These are phyloP conservation scores for Cyclophora albipunctata DNA, from an alignment of 2,888 invertebrate species.

Conservation along the genomic window DNA sequence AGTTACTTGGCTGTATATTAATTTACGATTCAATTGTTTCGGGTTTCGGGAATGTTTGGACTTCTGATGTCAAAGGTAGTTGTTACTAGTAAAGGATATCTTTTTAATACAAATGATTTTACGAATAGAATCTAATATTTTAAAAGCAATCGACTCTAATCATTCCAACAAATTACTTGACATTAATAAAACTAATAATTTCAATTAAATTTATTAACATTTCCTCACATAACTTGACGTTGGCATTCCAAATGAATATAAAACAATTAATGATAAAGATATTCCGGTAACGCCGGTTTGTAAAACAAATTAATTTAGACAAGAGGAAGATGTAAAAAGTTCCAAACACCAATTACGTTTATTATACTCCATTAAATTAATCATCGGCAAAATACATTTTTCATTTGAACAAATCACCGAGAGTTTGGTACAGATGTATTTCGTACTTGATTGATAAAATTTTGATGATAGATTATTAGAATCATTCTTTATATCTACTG, in stretches of 20 bases:
- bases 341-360: conserved; percentile 71
- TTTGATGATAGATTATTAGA: no score
- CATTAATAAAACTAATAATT: no score
- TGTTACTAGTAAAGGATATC: no score
- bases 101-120: no score
- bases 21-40: background rate
- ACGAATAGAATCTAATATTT: no score
- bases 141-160: no score
- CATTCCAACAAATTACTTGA: no score
- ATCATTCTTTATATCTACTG: conserved; percentile 12
- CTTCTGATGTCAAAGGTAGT: background rate
- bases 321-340: conserved; percentile 74
- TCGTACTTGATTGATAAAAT: conserved; percentile 57
- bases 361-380: conserved; percentile 71
- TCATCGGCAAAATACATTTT: conserved; percentile 74
- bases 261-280: conserved; percentile 1
- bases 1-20: conserved; percentile 3
- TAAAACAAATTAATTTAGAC: conserved; percentile 69
- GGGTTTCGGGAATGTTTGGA: background rate
- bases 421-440: conserved; percentile 62
- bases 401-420: conserved; percentile 72
- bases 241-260: background rate
- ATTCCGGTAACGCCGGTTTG: conserved; percentile 30
- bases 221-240: no score
- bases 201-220: no score